Base-by-base conservation (phyloP, 2,797 vertebrate genomes). In the Nyctalus aviator region DNA sequence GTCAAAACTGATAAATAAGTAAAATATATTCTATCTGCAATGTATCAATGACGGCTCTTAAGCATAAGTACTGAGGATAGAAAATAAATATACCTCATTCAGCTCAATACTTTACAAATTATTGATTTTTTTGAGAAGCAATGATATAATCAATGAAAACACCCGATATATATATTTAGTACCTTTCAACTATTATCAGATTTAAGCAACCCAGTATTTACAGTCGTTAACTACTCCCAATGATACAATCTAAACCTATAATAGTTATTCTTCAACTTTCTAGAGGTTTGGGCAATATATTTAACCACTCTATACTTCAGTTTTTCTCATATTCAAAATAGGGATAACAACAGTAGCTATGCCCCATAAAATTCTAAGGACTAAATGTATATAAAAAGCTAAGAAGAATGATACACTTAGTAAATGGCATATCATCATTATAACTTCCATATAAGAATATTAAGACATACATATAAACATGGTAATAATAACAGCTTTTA, bases 151-250 rank as follows among this genome's bases (percentile, higher is more conserved):
- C n/a, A 84, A 89, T 88, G 59, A 84, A 59, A 90, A n/a, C 37
- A 50, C 48, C 48, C 15, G 48, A 50, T 17, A 50, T 23, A 23
- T 23, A 55, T 57, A 55, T 23, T 55, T 57, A 57, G 55, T 57
- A 57, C 21, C 55, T 57, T 57, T 57, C 55, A 57, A 55, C 3
- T 62, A 59, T 32, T 48, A 35, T 35, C 78, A 55, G 64, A 79
- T 59, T 89, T 72, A 72, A 84, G 75, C 25, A 94, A 77, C 15
- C n/a, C 17, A 69, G 48, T 27, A 68, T 37, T 93, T 41, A 85
- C 4, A 71, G 57, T 8, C 10, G 53, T 84, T 32, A 66, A 68
- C 48, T 77, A 77, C 1, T 23, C 44, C 27, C 17, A 25, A 15
- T 46, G 15, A 87, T 59, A 13, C 44, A 62, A 37, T 37, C 27